A percentile compares a stretch with the other conserved stretches of the same genome.
Conservation (phyloP, 2,888 invertebrate species). For the Thysanoteuthis rhombus region DNA sequence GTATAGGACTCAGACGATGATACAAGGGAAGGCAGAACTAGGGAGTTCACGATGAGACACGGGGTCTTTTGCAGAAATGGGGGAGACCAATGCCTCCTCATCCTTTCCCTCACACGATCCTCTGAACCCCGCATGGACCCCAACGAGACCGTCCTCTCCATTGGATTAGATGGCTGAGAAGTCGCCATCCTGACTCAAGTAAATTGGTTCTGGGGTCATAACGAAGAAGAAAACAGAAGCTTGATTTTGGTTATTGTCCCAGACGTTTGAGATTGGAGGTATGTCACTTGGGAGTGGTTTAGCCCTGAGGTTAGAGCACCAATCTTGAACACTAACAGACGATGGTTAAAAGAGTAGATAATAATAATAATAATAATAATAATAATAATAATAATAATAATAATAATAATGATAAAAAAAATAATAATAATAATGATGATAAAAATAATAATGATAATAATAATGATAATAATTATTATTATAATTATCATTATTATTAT, state of each 20-base stretch:
- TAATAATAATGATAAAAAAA: too few relatives aligned
- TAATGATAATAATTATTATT: too few relatives aligned
- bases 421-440: too few relatives aligned
- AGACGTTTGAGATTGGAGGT: not conserved
- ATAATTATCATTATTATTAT: too few relatives aligned
- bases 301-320: not conserved
- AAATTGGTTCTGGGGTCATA: not conserved
- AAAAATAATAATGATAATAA: too few relatives aligned
- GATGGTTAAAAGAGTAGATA: not conserved
- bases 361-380: too few relatives aligned
- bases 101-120: not conserved
- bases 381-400: too few relatives aligned
- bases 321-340: not conserved
- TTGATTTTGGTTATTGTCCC: not conserved
- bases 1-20: not conserved
- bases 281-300: not conserved
- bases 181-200: not conserved
- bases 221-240: not conserved
- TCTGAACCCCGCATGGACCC: not conserved
- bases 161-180: not conserved
- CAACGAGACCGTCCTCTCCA: not conserved
- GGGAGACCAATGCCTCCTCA: not conserved
- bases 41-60: not conserved
- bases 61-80: not conserved
- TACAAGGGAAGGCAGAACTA: not conserved